Conservation (phyloP, 2,113 vertebrate genomes). For the Sminthopsis crassicaudata region DNA sequence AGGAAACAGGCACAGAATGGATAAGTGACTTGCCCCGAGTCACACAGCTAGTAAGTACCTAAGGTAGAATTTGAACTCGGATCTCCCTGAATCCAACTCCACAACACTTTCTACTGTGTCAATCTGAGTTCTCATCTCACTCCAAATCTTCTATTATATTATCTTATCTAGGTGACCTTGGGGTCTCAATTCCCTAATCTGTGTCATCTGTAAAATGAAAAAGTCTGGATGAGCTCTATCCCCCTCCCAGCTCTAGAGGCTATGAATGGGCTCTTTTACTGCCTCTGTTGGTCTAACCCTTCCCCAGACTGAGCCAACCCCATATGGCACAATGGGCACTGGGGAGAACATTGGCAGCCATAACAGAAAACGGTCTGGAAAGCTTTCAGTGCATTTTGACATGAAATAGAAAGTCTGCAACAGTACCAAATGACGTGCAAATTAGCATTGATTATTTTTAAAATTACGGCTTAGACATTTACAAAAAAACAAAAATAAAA, state of each 20-base stretch:
- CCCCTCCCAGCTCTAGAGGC: background rate
- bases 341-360: background rate
- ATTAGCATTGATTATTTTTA: conserved; percentile 75
- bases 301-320: background rate
- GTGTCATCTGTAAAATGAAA: background rate
- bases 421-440: conserved; percentile 69
- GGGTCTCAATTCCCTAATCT: background rate
- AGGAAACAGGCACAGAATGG: background rate
- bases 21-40: background rate
- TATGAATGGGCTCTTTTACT: background rate
- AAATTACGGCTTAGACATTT: conserved; percentile 72
- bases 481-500: conserved; percentile 29
- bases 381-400: conserved; percentile 52
- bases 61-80: background rate
- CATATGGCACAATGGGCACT: background rate
- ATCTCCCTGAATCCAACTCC: background rate
- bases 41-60: background rate
- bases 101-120: background rate
- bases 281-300: background rate
- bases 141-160: background rate
- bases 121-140: background rate
- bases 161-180: background rate
- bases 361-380: background rate
- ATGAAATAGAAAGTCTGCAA: conserved; percentile 68
- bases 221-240: background rate